These are phyloP conservation scores for Rhopalosiphum padi DNA, from an alignment of 1,140 invertebrate species.

Conservation along the genomic window DNA sequence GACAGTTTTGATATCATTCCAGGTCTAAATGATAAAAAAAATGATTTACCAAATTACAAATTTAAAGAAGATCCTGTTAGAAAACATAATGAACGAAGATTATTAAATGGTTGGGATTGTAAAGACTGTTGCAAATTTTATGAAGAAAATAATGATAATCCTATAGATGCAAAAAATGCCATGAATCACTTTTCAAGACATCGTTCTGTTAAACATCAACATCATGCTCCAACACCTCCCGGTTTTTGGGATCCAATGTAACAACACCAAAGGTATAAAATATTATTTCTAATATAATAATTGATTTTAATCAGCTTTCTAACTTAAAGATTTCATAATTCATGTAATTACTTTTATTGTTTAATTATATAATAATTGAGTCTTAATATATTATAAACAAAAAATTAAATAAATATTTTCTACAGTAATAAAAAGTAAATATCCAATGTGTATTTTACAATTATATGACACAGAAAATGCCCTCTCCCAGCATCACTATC, in stretches of 20 bases:
- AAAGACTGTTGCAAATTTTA: conserved; percentile 56
- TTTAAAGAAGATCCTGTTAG: conserved; percentile 58
- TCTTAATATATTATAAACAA: neutral
- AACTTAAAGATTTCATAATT: neutral
- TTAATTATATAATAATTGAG: neutral
- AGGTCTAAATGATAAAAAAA: conserved; percentile 43
- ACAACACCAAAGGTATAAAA: neutral
- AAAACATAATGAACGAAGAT: conserved; percentile 58
- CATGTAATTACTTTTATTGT: neutral
- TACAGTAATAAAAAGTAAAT: neutral
- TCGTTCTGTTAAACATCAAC: conserved; percentile 46
- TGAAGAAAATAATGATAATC: conserved; percentile 47
- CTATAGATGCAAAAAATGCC: conserved; percentile 22
- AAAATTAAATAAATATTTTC: neutral
- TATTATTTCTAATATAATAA: neutral
- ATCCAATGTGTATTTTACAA: neutral
- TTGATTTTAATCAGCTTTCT: neutral
- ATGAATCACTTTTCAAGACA: conserved; percentile 55
- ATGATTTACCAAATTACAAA: conserved; percentile 54
- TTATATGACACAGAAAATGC: neutral
- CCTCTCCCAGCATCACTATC: neutral
- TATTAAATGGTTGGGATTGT: conserved; percentile 57
- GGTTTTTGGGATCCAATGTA: conserved; percentile 52
- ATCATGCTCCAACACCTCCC: conserved; percentile 25
- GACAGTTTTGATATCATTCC: conserved; percentile 51